Evolutionary conservation across 64 coral and sea anemone species (phyloP).

Genomic region (Porites australiensis): DNA sequence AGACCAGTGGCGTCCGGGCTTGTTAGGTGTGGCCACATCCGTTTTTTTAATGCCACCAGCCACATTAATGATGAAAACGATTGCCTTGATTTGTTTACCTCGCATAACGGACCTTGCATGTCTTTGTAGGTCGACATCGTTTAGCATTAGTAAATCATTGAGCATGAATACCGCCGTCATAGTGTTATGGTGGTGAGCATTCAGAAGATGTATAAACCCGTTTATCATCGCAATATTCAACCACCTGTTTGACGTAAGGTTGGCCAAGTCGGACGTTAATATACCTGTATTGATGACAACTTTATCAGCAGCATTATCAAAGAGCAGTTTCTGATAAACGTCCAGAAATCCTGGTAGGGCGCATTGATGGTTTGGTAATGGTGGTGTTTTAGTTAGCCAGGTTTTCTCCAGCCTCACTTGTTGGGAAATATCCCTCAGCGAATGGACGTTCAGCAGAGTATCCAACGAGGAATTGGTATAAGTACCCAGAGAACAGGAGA

Average conservation of each 20-base stretch:
- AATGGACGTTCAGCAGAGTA: constrained; percentile 40
- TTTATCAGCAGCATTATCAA: neutral
- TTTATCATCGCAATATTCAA: neutral
- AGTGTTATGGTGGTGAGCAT: too few relatives aligned
- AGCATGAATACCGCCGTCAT: too few relatives aligned
- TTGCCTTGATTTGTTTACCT: neutral
- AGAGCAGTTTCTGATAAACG: neutral
- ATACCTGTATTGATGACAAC: neutral
- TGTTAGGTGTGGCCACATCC: neutral
- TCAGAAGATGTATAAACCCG: neutral
- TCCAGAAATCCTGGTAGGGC: constrained; percentile 17
- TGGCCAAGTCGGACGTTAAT: too few relatives aligned
- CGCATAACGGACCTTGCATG: neutral
- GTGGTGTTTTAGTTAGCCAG: constrained; percentile 20
- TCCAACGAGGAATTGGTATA: constrained; percentile 42
- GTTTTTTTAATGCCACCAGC: constrained; percentile 19
- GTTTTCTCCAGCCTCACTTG: neutral
- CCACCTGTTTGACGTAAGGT: neutral
- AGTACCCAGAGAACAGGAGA: constrained; percentile 40
- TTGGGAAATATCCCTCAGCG: constrained; percentile 33
- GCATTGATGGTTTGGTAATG: constrained; percentile 18
- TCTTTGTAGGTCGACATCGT: neutral
- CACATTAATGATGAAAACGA: constrained; percentile 22
- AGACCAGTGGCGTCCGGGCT: constrained; percentile 43
- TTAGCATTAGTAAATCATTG: neutral